Evolutionary conservation across 2,113 vertebrate species (phyloP).

Genomic region (Sebastes schlegelii): DNA sequence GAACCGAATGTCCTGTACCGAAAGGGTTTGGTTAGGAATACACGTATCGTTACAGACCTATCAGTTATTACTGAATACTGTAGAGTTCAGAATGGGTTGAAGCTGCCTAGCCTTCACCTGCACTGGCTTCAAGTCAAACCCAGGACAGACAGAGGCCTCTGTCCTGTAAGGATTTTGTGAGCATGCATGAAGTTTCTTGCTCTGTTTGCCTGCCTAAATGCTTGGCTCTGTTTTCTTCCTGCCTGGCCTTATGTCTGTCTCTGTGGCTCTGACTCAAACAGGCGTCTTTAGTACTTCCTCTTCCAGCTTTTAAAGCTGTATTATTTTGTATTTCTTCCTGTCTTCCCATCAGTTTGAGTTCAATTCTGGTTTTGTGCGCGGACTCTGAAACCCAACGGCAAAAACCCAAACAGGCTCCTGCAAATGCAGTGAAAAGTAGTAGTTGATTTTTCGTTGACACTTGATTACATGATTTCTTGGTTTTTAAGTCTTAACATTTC

Average conservation of each 20-base stretch:
- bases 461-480: not conserved
- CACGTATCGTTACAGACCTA: no score
- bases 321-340: not conserved
- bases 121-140: not conserved
- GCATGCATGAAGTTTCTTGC: no score
- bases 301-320: not conserved
- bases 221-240: no score
- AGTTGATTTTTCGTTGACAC: not conserved
- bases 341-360: slow-evolving; percentile 4
- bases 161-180: no score
- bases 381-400: not conserved
- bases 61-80: no score
- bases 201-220: no score
- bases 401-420: not conserved
- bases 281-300: not conserved
- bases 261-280: no score
- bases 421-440: not conserved
- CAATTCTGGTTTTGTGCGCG: not conserved
- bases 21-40: no score
- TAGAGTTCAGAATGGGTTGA: not conserved
- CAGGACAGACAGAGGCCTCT: no score
- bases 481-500: slow-evolving; percentile 10
- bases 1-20: no score
- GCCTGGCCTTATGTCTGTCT: no score
- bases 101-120: not conserved